Base-by-base conservation (phyloP, 37 sponge, comb jelly and placozoan species). In the Tethya wilhelma region DNA sequence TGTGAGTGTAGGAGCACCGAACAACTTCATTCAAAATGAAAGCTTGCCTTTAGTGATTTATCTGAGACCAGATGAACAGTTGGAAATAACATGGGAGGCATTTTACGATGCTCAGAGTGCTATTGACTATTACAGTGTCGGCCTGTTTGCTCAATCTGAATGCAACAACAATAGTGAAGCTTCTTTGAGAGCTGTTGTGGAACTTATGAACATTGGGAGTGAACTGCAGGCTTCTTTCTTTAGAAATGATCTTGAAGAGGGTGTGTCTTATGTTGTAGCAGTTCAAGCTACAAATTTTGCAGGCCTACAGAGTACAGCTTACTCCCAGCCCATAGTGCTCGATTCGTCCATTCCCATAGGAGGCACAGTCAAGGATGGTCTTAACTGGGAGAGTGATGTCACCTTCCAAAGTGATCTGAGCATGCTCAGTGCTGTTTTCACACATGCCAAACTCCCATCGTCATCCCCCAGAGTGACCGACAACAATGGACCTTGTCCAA, bases 351-450 rank as follows among this genome's bases (percentile, higher is more conserved):
- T 8, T 0, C 82, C 81, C 0, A 17, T 80, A 2, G 39, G 72
- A 40, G 95, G 95, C 32, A 64, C 31, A 30, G 79, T 94, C 53
- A 87, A 88, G 44, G 95, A 94, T 71, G 95, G 95, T 43, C 2
- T 56, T 0, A 31, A 32, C n/a, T 94, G 95, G 95, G 72, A 87
- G 36, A 59, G 44, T 55, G 95, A 94, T 65, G 53, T 62, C 0
- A 74, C 69, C 29, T 94, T 71, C 65, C 95, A 94, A 38, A 88
- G 88, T 57, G 79, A 76, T 32, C 45, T 80, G 59, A 71, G 74
- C 46, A 58, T 31, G 34, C 78, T 94, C 56, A 53, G 56, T 64
- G 95, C 79, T 37, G 49, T 69, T 12, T 88, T 90, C 71, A 69
- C 79, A 3, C 89, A 91, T 53, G 62, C 86, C 33, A 56, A 63